A percentile compares a stretch with the other conserved stretches of the same genome.
Evolutionary conservation across 2,888 invertebrate species (phyloP).

Genomic region (Melanotus villosus): DNA sequence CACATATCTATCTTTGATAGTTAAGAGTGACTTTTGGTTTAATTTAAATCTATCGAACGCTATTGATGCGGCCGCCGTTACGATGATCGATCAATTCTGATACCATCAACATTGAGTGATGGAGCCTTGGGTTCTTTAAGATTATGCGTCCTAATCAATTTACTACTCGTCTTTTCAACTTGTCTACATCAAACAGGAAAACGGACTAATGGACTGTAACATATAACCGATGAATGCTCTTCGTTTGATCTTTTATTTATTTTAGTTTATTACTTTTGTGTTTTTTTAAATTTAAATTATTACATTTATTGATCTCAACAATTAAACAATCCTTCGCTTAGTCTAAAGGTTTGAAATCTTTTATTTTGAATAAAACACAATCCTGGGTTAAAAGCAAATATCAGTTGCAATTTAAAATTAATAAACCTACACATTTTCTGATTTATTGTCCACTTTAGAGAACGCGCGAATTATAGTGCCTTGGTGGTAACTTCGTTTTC

Average conservation of each 20-base stretch:
- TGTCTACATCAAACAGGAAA: constrained; percentile 35
- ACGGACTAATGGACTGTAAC: constrained; percentile 52
- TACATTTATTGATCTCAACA: too few relatives aligned
- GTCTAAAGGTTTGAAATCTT: too few relatives aligned
- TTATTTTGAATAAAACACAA: too few relatives aligned
- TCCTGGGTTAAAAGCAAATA: too few relatives aligned
- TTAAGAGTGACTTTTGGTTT: background rate
- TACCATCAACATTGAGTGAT: constrained; percentile 58
- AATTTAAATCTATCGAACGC: constrained; percentile 22
- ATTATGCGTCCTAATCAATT: constrained; percentile 58
- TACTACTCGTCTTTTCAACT: constrained; percentile 52
- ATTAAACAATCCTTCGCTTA: too few relatives aligned
- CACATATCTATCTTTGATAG: background rate
- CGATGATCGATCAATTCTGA: constrained; percentile 58
- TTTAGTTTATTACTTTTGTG: background rate
- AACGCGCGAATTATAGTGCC: constrained; percentile 6
- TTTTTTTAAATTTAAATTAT: background rate
- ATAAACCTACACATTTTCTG: background rate
- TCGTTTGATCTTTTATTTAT: background rate
- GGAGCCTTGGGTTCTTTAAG: constrained; percentile 54
- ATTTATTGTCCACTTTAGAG: background rate
- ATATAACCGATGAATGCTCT: constrained; percentile 11
- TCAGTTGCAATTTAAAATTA: background rate
- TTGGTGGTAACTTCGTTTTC: background rate
- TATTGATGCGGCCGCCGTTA: constrained; percentile 30